Evolutionary conservation across 2,797 vertebrate genomes (phyloP), one percentile per base, ranked within the genome.

Genomic region (Toxotes lorentzi): DNA sequence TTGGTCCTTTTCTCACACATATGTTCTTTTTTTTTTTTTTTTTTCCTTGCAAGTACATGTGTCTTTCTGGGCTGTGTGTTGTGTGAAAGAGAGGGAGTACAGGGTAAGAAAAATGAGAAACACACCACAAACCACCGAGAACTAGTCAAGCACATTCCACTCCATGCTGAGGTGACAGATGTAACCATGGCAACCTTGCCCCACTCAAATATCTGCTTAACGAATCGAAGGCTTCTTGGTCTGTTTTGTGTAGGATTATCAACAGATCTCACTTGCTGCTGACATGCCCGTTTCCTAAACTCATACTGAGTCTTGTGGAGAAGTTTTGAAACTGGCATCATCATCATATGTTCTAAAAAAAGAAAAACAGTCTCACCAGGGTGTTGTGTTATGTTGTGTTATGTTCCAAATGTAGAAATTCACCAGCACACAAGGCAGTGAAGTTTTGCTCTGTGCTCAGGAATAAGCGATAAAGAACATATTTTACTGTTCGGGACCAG

Each of bases 121-220:
- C 65, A 43, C 41, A 81, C 41, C 11, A 41, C 45, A 78, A 54
- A 78, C 30, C 54, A 27, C 56, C 53, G 64, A 67, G 61, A 84
- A 67, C 24, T 14, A 59, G 51, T n/a, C 16, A 65, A 69, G 41
- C 47, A 0, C 41, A 1, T 62, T 41, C 34, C 51, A 63, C 58
- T 77, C 50, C 85, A 48, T 70, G 74, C 81, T 72, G 80, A 78
- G 83, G 78, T 64, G 81, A 87, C 79, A 89, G 88, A 81, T 23
- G 78, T 84, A 82, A 71, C 82, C 68, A 80, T 73, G 66, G 82
- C 67, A 75, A 84, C 84, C 53, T 16, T 27, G n/a, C 60, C 78
- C 62, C 47, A 9, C 57, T 78, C 54, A 68, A 41, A 75, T 70
- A 76, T 76, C 61, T 50, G 58, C 43, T 64, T 40, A 71, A 72